Percentiles rank a stretch among this genome's conserved stretches.
These are phyloP conservation scores for Selenia dentaria DNA, from an alignment of 2,888 invertebrate species.

Conservation along the genomic window DNA sequence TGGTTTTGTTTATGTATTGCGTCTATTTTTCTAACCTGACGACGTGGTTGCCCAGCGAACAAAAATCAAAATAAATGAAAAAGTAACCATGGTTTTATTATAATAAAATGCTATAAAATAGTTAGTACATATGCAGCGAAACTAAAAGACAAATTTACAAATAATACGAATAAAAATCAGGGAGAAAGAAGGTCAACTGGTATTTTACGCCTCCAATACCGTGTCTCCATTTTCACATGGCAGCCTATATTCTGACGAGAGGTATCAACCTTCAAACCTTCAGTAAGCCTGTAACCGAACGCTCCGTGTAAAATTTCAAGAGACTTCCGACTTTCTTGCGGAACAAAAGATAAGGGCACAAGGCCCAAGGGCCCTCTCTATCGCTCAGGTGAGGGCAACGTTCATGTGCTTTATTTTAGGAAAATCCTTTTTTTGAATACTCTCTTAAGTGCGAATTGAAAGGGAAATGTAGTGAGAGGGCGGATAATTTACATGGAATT, in stretches of 20 bases:
- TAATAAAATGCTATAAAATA: too few species aligned
- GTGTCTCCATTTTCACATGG: background rate
- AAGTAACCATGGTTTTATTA: too few species aligned
- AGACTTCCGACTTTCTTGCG: conserved; percentile 6
- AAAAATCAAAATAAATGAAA: too few species aligned
- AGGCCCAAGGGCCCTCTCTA: conserved; percentile 2
- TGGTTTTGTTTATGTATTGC: too few species aligned
- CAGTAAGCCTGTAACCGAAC: conserved; percentile 8
- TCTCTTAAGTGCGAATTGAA: background rate
- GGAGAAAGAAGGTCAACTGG: too few species aligned
- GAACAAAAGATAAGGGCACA: conserved; percentile 9
- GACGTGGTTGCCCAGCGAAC: too few species aligned
- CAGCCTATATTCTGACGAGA: background rate
- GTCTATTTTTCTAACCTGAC: too few species aligned
- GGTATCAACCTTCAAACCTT: background rate
- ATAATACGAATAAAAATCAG: too few species aligned
- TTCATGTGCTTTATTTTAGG: background rate
- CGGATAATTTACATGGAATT: background rate
- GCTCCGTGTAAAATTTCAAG: conserved; percentile 10
- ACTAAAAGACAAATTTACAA: too few species aligned
- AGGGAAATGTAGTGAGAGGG: background rate
- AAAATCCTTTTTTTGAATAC: conserved; percentile 2
- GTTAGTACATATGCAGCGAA: too few species aligned
- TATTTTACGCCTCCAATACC: too few species aligned
- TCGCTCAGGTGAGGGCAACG: conserved; percentile 6